Evolutionary conservation across 2,888 invertebrate genomes (phyloP).

Genomic region (Listrodromus nycthemerus): DNA sequence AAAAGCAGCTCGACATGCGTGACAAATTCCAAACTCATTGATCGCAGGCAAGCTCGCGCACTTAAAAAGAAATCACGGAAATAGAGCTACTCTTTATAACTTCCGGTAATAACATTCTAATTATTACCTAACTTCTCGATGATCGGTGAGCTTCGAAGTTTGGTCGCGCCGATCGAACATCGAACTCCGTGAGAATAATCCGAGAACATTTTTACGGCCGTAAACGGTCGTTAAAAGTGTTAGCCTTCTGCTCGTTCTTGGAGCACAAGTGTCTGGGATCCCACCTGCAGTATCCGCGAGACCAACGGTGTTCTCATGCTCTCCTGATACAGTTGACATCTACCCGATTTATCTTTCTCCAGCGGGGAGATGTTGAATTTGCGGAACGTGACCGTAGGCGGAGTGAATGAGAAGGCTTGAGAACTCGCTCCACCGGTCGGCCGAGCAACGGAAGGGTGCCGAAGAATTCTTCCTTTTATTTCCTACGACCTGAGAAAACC

Average conservation of each 20-base stretch:
- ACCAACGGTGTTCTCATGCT: conserved; percentile 66
- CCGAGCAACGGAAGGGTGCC: not conserved
- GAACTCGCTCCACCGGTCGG: not conserved
- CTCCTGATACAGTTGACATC: conserved; percentile 80
- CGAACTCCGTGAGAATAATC: too few relatives aligned
- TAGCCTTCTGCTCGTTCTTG: not conserved
- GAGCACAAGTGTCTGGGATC: conserved; percentile 36
- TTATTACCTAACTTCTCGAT: too few relatives aligned
- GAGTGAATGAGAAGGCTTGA: conserved; percentile 7
- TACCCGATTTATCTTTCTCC: conserved; percentile 80
- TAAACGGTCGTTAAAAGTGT: not conserved
- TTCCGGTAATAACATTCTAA: too few relatives aligned
- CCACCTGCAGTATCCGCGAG: conserved; percentile 27
- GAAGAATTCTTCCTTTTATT: not conserved
- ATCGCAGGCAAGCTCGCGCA: too few relatives aligned
- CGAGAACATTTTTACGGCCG: too few relatives aligned
- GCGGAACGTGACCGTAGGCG: conserved; percentile 46
- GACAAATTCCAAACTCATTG: too few relatives aligned
- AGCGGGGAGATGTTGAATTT: conserved; percentile 74
- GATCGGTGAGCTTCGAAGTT: too few relatives aligned
- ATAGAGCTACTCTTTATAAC: too few relatives aligned
- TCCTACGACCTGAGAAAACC: not conserved
- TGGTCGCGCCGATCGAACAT: too few relatives aligned
- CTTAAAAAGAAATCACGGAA: too few relatives aligned
- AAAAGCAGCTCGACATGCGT: too few relatives aligned